These are phyloP conservation scores for Drosophila rufa DNA, from an alignment of 1,140 invertebrate species.

Conservation along the genomic window DNA sequence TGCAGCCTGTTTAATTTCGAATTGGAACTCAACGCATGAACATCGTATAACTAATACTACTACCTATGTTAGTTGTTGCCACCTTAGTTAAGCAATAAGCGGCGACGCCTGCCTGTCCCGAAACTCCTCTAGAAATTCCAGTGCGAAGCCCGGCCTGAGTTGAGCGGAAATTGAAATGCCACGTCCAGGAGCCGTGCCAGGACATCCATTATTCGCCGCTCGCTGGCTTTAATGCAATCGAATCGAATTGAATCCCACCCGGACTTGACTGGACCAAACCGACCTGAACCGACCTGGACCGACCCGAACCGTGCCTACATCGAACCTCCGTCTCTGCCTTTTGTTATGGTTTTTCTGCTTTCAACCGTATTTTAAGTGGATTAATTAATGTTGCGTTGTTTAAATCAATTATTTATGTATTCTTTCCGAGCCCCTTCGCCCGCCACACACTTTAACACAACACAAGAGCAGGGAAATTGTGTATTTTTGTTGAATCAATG, in stretches of 20 bases:
- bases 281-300: constrained; percentile 9
- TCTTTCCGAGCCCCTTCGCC: constrained; percentile 48
- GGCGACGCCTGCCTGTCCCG: constrained; percentile 7
- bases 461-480: constrained; percentile 43
- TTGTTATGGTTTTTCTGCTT: constrained; percentile 42
- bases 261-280: constrained; percentile 22
- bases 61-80: constrained; percentile 54
- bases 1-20: constrained; percentile 40
- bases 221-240: constrained; percentile 27
- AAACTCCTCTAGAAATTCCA: constrained; percentile 11
- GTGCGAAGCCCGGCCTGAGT: constrained; percentile 9
- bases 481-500: constrained; percentile 46
- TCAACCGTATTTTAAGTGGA: constrained; percentile 48
- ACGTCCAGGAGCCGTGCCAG: constrained; percentile 16
- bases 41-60: constrained; percentile 7
- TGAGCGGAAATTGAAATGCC: constrained; percentile 45
- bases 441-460: constrained; percentile 66
- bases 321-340: constrained; percentile 27
- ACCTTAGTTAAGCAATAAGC: constrained; percentile 53
- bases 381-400: constrained; percentile 58
- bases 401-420: constrained; percentile 58
- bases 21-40: constrained; percentile 55
- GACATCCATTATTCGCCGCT: constrained; percentile 28
- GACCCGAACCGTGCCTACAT: constrained; percentile 3
- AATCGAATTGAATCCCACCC: constrained; percentile 22